phyloP scores from a whole-genome alignment of 2,797 vertebrate genomes.

The Poecilia velifera region DNA sequence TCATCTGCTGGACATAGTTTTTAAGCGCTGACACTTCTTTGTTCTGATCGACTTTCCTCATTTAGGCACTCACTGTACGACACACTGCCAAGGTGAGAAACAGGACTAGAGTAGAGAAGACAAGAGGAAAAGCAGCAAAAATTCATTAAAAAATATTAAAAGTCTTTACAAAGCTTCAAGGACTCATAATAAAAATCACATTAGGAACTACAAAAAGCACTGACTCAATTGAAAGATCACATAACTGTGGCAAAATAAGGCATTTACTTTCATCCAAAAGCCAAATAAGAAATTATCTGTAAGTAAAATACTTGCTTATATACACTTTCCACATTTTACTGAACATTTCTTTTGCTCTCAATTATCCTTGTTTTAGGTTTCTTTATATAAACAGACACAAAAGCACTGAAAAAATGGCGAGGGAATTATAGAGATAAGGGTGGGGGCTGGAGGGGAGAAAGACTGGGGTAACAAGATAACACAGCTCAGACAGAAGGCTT shows the following conservation, averaged over 20 bases:
- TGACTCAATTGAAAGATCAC: background rate
- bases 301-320: background rate
- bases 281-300: background rate
- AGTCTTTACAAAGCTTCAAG: background rate
- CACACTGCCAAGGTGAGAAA: background rate
- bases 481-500: slow-evolving; percentile 69
- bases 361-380: background rate
- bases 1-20: background rate
- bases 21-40: background rate
- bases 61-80: background rate
- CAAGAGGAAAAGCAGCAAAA: background rate
- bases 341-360: background rate
- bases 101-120: background rate
- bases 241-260: background rate
- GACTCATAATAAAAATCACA: background rate
- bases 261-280: background rate
- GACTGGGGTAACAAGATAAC: slow-evolving; percentile 43
- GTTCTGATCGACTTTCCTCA: background rate
- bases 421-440: slow-evolving; percentile 24
- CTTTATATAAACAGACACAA: slow-evolving; percentile 2
- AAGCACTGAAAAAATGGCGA: background rate
- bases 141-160: background rate
- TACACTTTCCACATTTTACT: background rate
- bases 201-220: background rate
- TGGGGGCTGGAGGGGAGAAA: slow-evolving; percentile 28